Conservation (phyloP, 2,888 invertebrate species). For the Cosmopolites sordidus region DNA sequence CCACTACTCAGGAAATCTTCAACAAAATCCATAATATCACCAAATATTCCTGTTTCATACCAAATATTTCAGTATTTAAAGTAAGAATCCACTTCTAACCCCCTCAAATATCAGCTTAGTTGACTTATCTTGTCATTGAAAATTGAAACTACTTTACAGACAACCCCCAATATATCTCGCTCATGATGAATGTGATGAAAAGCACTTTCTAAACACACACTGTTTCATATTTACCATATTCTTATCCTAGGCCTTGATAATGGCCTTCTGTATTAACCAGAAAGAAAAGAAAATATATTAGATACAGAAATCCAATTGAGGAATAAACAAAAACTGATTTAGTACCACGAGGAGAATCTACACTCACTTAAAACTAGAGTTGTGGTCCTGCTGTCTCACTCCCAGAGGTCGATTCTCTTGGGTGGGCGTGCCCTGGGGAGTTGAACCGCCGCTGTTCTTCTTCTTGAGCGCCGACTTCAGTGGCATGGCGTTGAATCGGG, state of each 20-base stretch:
- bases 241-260: conserved; percentile 86
- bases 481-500: conserved; percentile 80
- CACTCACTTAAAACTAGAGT: conserved; percentile 76
- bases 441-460: conserved; percentile 60
- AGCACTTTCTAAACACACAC: conserved; percentile 12
- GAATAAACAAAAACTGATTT: too few relatives aligned
- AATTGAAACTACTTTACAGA: too few relatives aligned
- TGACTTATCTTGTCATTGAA: too few relatives aligned
- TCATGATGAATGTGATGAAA: conserved; percentile 16
- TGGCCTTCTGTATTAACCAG: conserved; percentile 67
- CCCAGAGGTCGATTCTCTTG: conserved; percentile 62
- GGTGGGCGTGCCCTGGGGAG: conserved; percentile 64
- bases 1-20: too few relatives aligned
- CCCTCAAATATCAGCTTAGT: too few relatives aligned
- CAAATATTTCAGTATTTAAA: too few relatives aligned
- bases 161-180: too few relatives aligned
- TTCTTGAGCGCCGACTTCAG: conserved; percentile 89
- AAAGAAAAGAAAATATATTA: conserved; percentile 39
- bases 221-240: conserved; percentile 74
- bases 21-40: too few relatives aligned
- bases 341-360: too few relatives aligned
- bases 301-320: conserved; percentile 6
- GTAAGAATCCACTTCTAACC: too few relatives aligned
- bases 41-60: too few relatives aligned
- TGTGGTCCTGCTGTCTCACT: conserved; percentile 60